Evolutionary conservation across 1,140 invertebrate species (phyloP).

Genomic region (Drosophila repleta): DNA sequence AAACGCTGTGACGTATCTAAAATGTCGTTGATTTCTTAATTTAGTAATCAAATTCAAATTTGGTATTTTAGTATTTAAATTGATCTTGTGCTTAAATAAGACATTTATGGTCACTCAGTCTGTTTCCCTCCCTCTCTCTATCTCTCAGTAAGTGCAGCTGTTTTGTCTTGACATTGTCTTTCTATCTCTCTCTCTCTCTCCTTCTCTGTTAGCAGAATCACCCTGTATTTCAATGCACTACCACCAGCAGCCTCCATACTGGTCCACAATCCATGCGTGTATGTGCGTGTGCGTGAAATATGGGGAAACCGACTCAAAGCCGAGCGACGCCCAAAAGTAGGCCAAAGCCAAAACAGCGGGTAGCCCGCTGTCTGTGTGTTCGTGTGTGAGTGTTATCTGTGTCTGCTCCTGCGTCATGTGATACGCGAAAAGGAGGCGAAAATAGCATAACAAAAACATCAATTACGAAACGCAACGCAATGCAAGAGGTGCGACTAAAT

Average conservation of each 20-base stretch:
- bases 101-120: no score
- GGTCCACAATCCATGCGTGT: not conserved
- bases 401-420: slow-evolving; percentile 34
- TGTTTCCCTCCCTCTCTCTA: no score
- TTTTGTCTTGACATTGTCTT: not conserved
- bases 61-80: not conserved
- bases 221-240: slow-evolving; percentile 2
- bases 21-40: slow-evolving; percentile 14
- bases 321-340: slow-evolving; percentile 53
- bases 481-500: slow-evolving; percentile 51
- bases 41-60: slow-evolving; percentile 1
- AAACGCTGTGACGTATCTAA: slow-evolving; percentile 50
- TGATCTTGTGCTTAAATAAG: not conserved
- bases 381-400: slow-evolving; percentile 4
- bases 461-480: slow-evolving; percentile 37
- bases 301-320: slow-evolving; percentile 40
- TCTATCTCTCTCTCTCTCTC: not conserved
- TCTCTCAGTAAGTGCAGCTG: not conserved
- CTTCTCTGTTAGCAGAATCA: not conserved
- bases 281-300: slow-evolving; percentile 41
- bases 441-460: slow-evolving; percentile 47
- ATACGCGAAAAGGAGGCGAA: slow-evolving; percentile 42
- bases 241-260: slow-evolving; percentile 22
- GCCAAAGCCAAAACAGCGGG: slow-evolving; percentile 45
- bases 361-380: slow-evolving; percentile 20